Percentiles rank a stretch among this genome's conserved stretches.
These are phyloP conservation scores for Burhinus bistriatus DNA, from an alignment of 2,113 vertebrate species.

Conservation along the genomic window DNA sequence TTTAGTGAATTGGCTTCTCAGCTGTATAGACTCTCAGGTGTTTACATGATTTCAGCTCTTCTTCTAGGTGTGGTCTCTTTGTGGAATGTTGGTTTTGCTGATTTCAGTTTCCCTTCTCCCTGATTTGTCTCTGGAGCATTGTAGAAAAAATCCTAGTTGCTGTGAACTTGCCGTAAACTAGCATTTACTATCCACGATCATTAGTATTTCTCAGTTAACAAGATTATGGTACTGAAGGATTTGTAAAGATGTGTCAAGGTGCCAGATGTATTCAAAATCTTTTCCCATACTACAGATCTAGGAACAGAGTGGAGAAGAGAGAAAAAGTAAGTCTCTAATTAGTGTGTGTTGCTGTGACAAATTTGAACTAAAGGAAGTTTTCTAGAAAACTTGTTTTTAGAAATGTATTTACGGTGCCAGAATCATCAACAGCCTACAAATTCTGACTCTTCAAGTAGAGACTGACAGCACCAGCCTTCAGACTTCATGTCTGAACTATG, in stretches of 20 bases:
- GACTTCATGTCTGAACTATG: neutral
- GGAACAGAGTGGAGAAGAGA: neutral
- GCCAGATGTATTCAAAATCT: neutral
- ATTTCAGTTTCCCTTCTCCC: neutral
- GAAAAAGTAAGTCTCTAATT: neutral
- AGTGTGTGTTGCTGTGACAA: neutral
- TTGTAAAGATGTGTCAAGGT: neutral
- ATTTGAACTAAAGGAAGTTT: neutral
- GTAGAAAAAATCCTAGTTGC: neutral
- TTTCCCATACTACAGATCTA: neutral
- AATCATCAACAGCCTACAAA: neutral
- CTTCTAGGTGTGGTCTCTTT: neutral
- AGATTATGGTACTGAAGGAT: neutral
- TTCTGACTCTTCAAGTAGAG: neutral
- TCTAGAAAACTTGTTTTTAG: neutral
- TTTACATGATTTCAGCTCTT: neutral
- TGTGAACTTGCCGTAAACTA: neutral
- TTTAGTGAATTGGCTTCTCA: neutral
- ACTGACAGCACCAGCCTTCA: neutral
- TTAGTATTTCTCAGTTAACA: neutral
- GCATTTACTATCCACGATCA: neutral
- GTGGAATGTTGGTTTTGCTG: neutral
- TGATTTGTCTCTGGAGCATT: neutral
- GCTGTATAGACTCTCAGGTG: neutral
- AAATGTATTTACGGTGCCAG: neutral